These are phyloP conservation scores for Miltochrista miniata DNA, from an alignment of 2,888 invertebrate species.

Conservation along the genomic window DNA sequence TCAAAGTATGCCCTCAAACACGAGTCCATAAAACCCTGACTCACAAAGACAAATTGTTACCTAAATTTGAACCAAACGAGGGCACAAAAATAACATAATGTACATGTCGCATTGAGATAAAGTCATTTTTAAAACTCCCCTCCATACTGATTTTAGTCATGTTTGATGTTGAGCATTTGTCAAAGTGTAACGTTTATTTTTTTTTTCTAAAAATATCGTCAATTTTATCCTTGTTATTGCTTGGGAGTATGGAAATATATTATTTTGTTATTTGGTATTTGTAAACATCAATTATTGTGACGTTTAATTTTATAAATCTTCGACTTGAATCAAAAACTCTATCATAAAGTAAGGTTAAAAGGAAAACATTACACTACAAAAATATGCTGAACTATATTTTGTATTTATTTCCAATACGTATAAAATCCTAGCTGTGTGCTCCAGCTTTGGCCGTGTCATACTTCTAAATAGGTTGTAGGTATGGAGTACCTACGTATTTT, in stretches of 20 bases:
- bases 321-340: too few species aligned
- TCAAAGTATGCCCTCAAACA: not conserved
- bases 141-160: slow-evolving; percentile 46
- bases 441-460: too few species aligned
- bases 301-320: too few species aligned
- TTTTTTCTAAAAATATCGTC: slow-evolving; percentile 42
- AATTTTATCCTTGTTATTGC: slow-evolving; percentile 19
- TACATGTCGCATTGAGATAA: slow-evolving; percentile 59
- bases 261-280: not conserved
- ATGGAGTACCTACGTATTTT: too few species aligned
- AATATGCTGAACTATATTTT: too few species aligned
- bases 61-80: slow-evolving; percentile 44
- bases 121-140: slow-evolving; percentile 69
- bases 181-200: slow-evolving; percentile 59
- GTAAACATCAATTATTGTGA: not conserved
- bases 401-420: too few species aligned
- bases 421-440: too few species aligned
- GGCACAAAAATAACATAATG: slow-evolving; percentile 57
- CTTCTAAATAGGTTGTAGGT: too few species aligned
- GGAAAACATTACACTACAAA: too few species aligned
- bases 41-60: slow-evolving; percentile 42
- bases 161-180: slow-evolving; percentile 68
- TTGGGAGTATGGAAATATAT: not conserved
- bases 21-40: slow-evolving; percentile 19
- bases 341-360: too few species aligned